Conservation (phyloP, 2,113 vertebrate species). For the Calonectris borealis region DNA sequence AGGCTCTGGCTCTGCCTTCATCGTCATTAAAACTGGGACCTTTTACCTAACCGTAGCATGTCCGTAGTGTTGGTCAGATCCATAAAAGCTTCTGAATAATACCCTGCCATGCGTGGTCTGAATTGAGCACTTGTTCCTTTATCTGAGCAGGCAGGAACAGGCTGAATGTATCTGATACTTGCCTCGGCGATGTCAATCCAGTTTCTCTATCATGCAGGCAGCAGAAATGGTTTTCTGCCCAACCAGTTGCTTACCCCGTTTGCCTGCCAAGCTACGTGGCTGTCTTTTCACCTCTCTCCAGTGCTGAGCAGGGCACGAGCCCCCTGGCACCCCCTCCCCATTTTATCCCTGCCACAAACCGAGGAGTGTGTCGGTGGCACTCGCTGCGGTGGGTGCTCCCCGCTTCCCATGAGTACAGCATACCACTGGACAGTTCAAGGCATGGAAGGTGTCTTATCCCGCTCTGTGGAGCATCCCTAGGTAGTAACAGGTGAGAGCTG, state of each 20-base stretch:
- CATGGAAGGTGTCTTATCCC: neutral
- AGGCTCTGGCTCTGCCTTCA: neutral
- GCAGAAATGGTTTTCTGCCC: neutral
- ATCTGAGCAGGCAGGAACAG: neutral
- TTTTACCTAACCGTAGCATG: neutral
- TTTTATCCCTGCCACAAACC: neutral
- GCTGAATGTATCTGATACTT: neutral
- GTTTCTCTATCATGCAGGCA: neutral
- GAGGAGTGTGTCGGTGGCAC: neutral
- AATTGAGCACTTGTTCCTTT: neutral
- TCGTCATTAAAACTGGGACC: neutral
- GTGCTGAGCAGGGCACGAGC: rapidly evolving
- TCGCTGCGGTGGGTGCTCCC: neutral
- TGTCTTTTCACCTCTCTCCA: neutral
- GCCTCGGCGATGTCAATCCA: neutral
- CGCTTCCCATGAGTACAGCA: neutral
- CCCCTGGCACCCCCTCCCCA: neutral
- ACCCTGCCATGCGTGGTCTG: neutral
- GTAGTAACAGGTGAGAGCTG: neutral
- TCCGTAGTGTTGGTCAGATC: neutral
- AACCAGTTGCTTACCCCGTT: neutral
- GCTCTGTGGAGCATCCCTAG: neutral
- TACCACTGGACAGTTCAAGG: too few relatives aligned
- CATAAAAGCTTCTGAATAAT: neutral
- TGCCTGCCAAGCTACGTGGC: rapidly evolving